These are phyloP conservation scores for Paracanthobrama guichenoti DNA, from an alignment of 2,113 vertebrate genomes.

Conservation along the genomic window DNA sequence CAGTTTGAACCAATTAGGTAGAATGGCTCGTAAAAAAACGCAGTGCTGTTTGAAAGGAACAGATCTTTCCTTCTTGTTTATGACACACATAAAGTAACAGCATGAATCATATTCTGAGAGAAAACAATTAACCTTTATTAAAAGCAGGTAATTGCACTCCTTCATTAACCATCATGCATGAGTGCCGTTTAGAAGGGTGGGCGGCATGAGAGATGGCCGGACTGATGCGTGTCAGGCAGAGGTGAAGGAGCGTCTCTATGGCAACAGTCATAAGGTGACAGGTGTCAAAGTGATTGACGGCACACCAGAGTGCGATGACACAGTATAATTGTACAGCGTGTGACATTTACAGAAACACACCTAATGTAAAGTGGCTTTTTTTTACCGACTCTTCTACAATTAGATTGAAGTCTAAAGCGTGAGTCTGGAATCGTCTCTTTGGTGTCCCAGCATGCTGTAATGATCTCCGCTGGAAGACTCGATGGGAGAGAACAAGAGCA, in stretches of 20 bases:
- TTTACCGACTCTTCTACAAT: no score
- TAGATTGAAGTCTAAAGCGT: no score
- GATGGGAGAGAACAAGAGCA: no score
- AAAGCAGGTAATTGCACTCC: conserved; percentile 14
- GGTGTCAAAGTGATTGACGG: no score
- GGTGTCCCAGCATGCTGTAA: no score
- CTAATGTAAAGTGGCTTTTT: no score
- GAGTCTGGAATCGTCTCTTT: no score
- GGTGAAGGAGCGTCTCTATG: conserved; percentile 43
- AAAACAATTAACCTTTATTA: conserved; percentile 44
- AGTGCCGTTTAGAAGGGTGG: conserved; percentile 24
- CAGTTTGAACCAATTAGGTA: background rate
- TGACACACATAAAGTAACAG: conserved; percentile 7
- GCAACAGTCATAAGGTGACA: no score
- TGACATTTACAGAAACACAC: no score
- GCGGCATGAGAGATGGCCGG: conserved; percentile 37
- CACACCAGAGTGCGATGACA: no score
- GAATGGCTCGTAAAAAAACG: background rate
- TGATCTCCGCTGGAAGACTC: no score
- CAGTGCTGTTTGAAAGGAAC: background rate
- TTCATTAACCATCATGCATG: conserved; percentile 31
- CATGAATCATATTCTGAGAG: conserved; percentile 43
- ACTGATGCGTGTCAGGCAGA: conserved; percentile 8
- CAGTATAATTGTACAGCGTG: no score
- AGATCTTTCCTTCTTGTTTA: conserved; percentile 11